These are phyloP conservation scores for Onychorhynchus coronatus DNA, from an alignment of 2,113 vertebrate genomes.

Conservation along the genomic window DNA sequence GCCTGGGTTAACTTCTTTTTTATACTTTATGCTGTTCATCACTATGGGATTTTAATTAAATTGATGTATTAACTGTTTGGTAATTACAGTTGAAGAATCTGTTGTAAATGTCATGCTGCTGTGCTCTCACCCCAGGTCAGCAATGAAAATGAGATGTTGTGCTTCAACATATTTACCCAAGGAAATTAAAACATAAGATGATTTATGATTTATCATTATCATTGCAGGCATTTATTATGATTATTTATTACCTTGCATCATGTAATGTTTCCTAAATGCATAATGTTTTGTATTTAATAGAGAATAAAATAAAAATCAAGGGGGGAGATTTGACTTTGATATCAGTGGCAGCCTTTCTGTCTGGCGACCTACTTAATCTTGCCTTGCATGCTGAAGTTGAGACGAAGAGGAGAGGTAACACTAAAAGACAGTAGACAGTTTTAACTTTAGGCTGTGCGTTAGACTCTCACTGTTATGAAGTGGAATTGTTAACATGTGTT, in stretches of 20 bases:
- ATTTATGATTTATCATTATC: slow-evolving; percentile 42
- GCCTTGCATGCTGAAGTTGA: background rate
- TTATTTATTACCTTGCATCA: slow-evolving; percentile 1
- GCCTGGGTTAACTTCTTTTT: slow-evolving; percentile 62
- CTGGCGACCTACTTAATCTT: background rate
- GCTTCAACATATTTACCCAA: slow-evolving; percentile 14
- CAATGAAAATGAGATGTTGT: slow-evolving; percentile 46
- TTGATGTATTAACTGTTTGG: slow-evolving; percentile 68
- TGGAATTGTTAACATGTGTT: background rate
- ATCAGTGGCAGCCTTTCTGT: background rate
- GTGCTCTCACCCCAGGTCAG: slow-evolving; percentile 41
- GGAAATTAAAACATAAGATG: slow-evolving; percentile 57
- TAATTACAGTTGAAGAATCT: slow-evolving; percentile 69
- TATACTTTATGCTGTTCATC: slow-evolving; percentile 65
- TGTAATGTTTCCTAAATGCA: background rate
- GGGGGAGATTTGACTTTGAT: background rate
- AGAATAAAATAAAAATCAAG: background rate
- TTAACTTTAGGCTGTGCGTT: background rate
- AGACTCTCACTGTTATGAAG: background rate
- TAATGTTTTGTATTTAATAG: background rate
- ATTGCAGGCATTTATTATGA: slow-evolving; percentile 40
- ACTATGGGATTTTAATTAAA: slow-evolving; percentile 73
- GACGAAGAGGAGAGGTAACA: background rate
- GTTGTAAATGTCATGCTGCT: slow-evolving; percentile 57
- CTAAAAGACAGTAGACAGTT: background rate